These are phyloP conservation scores for Psilopogon haemacephalus DNA, from an alignment of 2,113 vertebrate genomes.

Conservation along the genomic window DNA sequence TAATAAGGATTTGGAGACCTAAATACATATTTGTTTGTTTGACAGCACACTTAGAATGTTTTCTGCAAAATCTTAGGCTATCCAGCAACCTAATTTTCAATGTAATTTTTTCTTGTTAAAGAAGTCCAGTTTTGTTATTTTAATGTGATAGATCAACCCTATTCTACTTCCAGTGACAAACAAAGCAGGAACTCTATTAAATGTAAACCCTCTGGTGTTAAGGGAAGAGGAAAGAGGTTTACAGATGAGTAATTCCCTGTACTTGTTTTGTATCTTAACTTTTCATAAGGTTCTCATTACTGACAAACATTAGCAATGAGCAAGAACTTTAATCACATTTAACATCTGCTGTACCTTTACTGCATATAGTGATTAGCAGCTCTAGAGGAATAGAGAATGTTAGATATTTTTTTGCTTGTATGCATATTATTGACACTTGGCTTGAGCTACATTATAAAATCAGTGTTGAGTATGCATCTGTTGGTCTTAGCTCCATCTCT, in stretches of 20 bases:
- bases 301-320: neutral
- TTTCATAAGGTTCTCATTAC: conserved; percentile 22
- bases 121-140: neutral
- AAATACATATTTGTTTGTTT: neutral
- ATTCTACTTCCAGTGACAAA: neutral
- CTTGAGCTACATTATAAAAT: conserved; percentile 47
- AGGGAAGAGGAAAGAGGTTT: neutral
- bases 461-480: neutral
- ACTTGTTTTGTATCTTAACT: neutral
- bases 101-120: neutral
- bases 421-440: conserved; percentile 3
- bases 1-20: neutral
- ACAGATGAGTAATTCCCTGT: neutral
- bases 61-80: neutral
- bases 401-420: conserved; percentile 22
- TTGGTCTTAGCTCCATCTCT: conserved; percentile 52
- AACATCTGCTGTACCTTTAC: conserved; percentile 41
- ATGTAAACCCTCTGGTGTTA: neutral
- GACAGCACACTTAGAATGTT: neutral
- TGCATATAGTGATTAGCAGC: neutral
- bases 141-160: neutral
- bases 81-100: neutral
- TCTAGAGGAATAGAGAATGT: neutral
- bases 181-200: neutral
- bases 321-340: conserved; percentile 14